A percentile compares a stretch with the other conserved stretches of the same genome.
These are phyloP conservation scores for Nymphalis io DNA, from an alignment of 1,140 invertebrate genomes.

Conservation along the genomic window DNA sequence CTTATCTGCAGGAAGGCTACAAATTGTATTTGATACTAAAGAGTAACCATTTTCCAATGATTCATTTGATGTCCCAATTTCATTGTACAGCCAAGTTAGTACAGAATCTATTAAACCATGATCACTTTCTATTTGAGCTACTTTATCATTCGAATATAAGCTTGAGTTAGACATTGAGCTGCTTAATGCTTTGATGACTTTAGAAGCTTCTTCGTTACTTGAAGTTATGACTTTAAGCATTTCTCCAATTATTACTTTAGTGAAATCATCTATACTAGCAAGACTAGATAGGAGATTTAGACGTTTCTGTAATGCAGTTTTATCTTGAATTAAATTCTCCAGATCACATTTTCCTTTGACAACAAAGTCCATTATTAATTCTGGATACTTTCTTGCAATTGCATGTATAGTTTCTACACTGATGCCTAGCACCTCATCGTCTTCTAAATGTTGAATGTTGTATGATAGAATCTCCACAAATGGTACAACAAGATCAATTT, in stretches of 20 bases:
- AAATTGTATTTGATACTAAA: constrained; percentile 68
- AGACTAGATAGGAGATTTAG: constrained; percentile 63
- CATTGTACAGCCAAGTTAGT: constrained; percentile 56
- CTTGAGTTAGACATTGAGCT: constrained; percentile 58
- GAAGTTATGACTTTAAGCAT: constrained; percentile 62
- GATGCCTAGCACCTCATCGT: constrained; percentile 58
- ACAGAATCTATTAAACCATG: constrained; percentile 68
- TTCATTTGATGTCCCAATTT: constrained; percentile 48
- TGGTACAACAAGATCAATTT: constrained; percentile 59
- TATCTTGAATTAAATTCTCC: constrained; percentile 57
- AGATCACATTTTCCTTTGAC: constrained; percentile 71
- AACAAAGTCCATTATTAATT: constrained; percentile 64
- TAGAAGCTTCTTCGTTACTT: constrained; percentile 50
- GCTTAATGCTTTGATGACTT: constrained; percentile 62
- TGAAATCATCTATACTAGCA: constrained; percentile 72
- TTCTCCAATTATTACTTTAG: constrained; percentile 68
- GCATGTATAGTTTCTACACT: constrained; percentile 62
- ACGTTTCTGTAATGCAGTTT: constrained; percentile 57
- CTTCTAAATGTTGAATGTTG: constrained; percentile 59
- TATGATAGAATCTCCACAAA: constrained; percentile 69
- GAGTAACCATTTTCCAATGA: constrained; percentile 54
- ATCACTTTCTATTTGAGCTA: constrained; percentile 70
- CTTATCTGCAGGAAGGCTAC: constrained; percentile 56
- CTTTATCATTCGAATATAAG: constrained; percentile 62
- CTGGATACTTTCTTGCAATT: constrained; percentile 66